Evolutionary conservation across 2,888 invertebrate species (phyloP).

Genomic region (Ochropacha duplaris): DNA sequence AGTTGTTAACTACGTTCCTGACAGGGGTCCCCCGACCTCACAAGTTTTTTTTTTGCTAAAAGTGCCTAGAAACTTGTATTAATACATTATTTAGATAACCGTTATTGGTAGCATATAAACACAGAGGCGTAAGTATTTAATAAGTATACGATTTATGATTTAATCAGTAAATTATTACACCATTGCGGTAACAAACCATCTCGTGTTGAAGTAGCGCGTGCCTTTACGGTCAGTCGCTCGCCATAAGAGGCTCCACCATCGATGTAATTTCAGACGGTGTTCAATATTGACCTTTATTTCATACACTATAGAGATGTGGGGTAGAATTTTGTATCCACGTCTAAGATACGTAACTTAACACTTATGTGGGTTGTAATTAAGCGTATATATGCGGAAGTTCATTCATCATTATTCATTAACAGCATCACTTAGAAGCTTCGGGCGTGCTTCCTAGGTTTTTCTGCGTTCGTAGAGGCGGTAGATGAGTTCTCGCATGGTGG

Average conservation of each 20-base stretch:
- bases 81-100: too few species aligned
- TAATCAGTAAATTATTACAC: conserved; percentile 26
- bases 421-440: conserved; percentile 56
- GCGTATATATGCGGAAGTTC: conserved; percentile 64
- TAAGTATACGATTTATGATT: background rate
- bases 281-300: conserved; percentile 16
- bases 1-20: too few species aligned
- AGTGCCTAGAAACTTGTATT: too few species aligned
- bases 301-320: background rate
- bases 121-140: background rate
- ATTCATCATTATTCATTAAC: conserved; percentile 70
- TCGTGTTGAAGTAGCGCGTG: conserved; percentile 39
- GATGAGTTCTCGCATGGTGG: conserved; percentile 52
- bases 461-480: conserved; percentile 34
- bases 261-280: conserved; percentile 14
- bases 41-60: too few species aligned
- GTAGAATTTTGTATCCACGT: background rate
- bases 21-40: too few species aligned
- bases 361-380: conserved; percentile 53
- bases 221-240: conserved; percentile 45
- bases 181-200: conserved; percentile 34
- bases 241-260: conserved; percentile 19
- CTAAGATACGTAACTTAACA: conserved; percentile 6
- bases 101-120: background rate
- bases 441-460: conserved; percentile 73